phyloP scores from a whole-genome alignment of 2,888 invertebrate genomes.

The Drosophila maculinotata region DNA sequence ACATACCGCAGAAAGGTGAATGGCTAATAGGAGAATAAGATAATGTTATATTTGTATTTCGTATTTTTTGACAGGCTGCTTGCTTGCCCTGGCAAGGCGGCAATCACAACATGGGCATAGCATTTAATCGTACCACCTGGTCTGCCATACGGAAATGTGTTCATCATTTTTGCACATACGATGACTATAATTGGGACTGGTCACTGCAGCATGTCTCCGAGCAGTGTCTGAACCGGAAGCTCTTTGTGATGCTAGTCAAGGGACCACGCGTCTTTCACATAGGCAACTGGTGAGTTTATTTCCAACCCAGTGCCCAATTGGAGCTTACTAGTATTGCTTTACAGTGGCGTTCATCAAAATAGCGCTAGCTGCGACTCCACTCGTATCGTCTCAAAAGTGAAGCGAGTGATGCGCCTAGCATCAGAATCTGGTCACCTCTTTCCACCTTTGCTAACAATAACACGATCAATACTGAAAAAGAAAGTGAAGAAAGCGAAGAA shows the following conservation, averaged over 20 bases:
- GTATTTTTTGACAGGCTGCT: slow-evolving; percentile 88
- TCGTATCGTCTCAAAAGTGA: slow-evolving; percentile 92
- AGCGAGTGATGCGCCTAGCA: slow-evolving; percentile 88
- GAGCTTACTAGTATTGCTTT: not conserved
- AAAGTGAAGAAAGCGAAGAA: no score
- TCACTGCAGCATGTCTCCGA: slow-evolving; percentile 95
- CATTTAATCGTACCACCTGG: slow-evolving; percentile 95
- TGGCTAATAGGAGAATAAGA: no score
- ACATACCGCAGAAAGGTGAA: no score
- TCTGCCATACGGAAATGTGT: slow-evolving; percentile 91
- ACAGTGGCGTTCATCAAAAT: slow-evolving; percentile 90
- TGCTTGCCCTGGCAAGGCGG: slow-evolving; percentile 97
- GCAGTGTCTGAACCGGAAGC: slow-evolving; percentile 90
- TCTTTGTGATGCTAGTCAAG: slow-evolving; percentile 94
- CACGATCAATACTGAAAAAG: slow-evolving; percentile 70
- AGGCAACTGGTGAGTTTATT: slow-evolving; percentile 94
- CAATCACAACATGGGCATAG: slow-evolving; percentile 99
- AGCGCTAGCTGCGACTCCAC: slow-evolving; percentile 95
- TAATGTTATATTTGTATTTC: no score
- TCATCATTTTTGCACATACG: slow-evolving; percentile 95
- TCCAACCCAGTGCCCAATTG: no score
- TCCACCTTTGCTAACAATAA: slow-evolving; percentile 88
- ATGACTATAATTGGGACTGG: slow-evolving; percentile 99
- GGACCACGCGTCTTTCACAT: slow-evolving; percentile 98
- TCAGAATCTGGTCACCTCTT: slow-evolving; percentile 87